Conservation (phyloP, 2,888 invertebrate species). For the Conomelus anceps region DNA sequence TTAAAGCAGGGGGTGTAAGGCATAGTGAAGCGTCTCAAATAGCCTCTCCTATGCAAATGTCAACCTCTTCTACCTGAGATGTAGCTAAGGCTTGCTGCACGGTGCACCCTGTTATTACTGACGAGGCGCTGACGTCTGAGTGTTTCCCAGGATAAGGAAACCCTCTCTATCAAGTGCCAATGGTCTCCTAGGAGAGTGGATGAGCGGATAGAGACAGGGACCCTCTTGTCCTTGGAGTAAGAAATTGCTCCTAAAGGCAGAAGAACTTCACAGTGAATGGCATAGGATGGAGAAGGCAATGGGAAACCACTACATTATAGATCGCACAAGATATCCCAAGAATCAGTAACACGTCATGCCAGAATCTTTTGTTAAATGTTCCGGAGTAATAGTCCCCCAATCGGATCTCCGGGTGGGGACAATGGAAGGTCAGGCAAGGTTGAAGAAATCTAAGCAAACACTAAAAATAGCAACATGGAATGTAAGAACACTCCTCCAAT, state of each 20-base stretch:
- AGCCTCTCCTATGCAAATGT: too few species aligned
- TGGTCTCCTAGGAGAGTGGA: too few species aligned
- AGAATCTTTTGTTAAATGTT: neutral
- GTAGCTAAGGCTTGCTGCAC: too few species aligned
- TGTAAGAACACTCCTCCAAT: conserved; percentile 4
- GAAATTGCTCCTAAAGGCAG: neutral
- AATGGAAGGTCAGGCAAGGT: too few species aligned
- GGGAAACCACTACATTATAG: neutral
- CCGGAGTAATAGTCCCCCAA: neutral
- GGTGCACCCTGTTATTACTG: too few species aligned
- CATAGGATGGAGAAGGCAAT: neutral
- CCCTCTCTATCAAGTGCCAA: too few species aligned
- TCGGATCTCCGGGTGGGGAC: neutral
- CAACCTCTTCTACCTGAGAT: too few species aligned
- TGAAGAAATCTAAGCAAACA: neutral
- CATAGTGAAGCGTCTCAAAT: too few species aligned
- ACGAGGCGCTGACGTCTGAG: too few species aligned
- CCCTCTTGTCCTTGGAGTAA: neutral
- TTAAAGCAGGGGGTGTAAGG: too few species aligned
- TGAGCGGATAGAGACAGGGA: too few species aligned
- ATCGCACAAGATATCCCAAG: neutral
- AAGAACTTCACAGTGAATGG: neutral
- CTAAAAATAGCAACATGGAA: neutral
- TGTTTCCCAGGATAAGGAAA: too few species aligned
- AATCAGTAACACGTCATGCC: neutral